Conservation (phyloP, 2,113 vertebrate species). For the Mesembrinibis cayennensis region DNA sequence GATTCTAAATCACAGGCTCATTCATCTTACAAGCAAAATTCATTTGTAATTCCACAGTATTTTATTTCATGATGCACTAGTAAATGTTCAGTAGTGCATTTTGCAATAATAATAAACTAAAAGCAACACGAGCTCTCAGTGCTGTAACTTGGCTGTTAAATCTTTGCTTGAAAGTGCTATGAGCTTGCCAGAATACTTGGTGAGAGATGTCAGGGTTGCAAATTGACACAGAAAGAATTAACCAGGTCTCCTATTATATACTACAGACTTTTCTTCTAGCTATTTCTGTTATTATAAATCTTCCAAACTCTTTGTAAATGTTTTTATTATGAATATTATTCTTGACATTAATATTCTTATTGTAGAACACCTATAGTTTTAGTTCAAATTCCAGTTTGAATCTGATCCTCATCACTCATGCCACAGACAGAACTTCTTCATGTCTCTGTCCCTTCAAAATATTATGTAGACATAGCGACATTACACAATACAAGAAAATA, state of each 20-base stretch:
- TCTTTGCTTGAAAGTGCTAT: conserved; percentile 41
- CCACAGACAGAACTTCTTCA: background rate
- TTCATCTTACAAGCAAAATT: background rate
- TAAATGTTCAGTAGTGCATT: conserved; percentile 31
- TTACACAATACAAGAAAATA: background rate
- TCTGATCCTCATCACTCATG: background rate
- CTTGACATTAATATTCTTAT: background rate
- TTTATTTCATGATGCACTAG: conserved; percentile 7
- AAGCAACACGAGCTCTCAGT: conserved; percentile 49
- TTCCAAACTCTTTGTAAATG: background rate
- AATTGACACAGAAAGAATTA: background rate
- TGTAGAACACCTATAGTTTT: background rate
- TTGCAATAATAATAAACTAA: conserved; percentile 57
- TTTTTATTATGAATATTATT: background rate
- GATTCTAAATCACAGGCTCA: background rate
- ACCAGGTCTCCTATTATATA: background rate
- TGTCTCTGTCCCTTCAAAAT: background rate
- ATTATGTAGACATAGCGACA: background rate
- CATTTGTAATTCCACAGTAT: background rate
- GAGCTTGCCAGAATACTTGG: conserved; percentile 34
- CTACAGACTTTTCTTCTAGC: background rate
- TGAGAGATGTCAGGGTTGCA: conserved; percentile 2
- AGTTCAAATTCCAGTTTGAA: background rate
- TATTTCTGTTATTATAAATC: background rate
- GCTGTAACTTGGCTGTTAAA: conserved; percentile 51